Percentiles rank a stretch among this genome's conserved stretches.
Conservation (phyloP, 1,140 invertebrate species). For the Oreohelix idahoensis region DNA sequence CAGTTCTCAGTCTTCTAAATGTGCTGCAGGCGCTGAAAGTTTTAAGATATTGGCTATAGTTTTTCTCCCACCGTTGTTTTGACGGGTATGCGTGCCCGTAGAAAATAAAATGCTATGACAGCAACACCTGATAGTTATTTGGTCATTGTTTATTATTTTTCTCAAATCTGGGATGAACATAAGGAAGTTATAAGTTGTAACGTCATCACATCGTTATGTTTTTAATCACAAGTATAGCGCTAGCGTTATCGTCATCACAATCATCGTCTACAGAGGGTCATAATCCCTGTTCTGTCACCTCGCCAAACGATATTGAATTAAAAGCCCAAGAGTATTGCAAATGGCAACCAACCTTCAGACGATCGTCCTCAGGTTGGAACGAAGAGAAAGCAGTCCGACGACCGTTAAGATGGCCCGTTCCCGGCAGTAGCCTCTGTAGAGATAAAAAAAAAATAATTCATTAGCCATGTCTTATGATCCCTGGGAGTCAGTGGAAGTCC, state of each 20-base stretch:
- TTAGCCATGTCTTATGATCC: conserved; percentile 26
- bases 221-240: background rate
- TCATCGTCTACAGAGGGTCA: background rate
- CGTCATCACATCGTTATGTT: background rate
- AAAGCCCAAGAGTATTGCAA: background rate
- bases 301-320: background rate
- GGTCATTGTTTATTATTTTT: too few relatives aligned
- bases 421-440: background rate
- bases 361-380: background rate
- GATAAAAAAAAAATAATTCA: conserved; percentile 18
- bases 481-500: background rate
- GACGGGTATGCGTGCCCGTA: too few relatives aligned
- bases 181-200: too few relatives aligned
- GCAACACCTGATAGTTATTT: too few relatives aligned
- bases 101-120: too few relatives aligned
- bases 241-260: background rate
- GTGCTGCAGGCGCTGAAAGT: too few relatives aligned
- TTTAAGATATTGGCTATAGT: too few relatives aligned
- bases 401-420: background rate
- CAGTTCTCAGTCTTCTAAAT: too few relatives aligned
- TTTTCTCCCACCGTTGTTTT: too few relatives aligned
- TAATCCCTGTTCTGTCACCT: background rate
- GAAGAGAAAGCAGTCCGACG: background rate
- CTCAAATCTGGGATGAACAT: too few relatives aligned
- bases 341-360: background rate